Evolutionary conservation across 2,888 invertebrate genomes (phyloP).

Genomic region (Machimus rusticus): DNA sequence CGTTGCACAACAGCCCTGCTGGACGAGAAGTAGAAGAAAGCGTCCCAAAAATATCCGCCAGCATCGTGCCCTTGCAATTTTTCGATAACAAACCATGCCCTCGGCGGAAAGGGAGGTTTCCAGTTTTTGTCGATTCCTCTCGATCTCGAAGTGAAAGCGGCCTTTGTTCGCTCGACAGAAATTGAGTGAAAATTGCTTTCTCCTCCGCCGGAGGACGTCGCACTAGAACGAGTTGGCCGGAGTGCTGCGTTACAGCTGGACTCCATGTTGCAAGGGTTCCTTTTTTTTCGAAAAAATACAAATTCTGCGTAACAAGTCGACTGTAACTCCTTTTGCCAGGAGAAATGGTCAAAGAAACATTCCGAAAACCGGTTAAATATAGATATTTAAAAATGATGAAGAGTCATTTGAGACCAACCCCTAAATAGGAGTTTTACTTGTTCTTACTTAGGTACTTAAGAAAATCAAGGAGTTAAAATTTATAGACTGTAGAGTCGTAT

Average conservation of each 20-base stretch:
- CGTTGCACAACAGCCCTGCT: neutral
- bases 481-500: too few relatives aligned
- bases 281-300: neutral
- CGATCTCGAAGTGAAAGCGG: conserved; percentile 20
- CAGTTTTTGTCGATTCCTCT: neutral
- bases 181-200: conserved; percentile 44
- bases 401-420: neutral
- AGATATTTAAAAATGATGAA: neutral
- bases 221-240: conserved; percentile 2
- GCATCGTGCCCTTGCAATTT: conserved; percentile 45
- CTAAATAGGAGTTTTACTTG: neutral
- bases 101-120: conserved; percentile 29
- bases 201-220: neutral
- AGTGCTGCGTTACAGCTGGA: conserved; percentile 26
- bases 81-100: conserved; percentile 44
- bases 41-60: neutral
- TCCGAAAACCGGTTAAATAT: neutral
- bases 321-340: neutral
- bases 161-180: conserved; percentile 25
- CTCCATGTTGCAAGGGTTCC: conserved; percentile 2
- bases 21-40: neutral
- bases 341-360: neutral
- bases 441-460: neutral
- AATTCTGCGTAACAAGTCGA: neutral
- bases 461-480: too few relatives aligned